Base-by-base conservation (phyloP, 2,888 invertebrate genomes). In the Tiliacea citrago region DNA sequence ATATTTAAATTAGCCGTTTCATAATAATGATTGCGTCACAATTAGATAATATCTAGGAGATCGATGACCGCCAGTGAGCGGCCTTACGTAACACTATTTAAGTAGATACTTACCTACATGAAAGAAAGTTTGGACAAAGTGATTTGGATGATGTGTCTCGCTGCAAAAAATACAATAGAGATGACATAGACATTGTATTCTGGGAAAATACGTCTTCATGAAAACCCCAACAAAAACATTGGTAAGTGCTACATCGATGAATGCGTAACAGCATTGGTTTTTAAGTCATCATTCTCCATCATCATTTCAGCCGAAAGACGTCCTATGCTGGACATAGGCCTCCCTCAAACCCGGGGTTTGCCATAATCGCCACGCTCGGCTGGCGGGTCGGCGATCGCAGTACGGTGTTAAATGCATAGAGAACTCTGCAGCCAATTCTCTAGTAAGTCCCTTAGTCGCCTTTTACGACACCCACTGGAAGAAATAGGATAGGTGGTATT, bases 41-140 rank as follows among this genome's bases (percentile, higher is more conserved):
- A 94, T 95, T 95, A 95, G 94, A 93, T 95, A 95, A 94, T 92
- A 88, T 85, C 86, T 85, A 86, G 79, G 84, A 92, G 92, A 92
- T 92, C 93, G 91, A 92, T 91, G 91, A 90, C 90, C 91, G 89
- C 79, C 83, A 88, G 93, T 91, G 93, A 92, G 89, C 86, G 92
- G 93, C 39, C 77, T 95, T 94, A 90, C 90, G 88, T 91, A 94
- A 93, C 79, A 75, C 63, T 87, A 84, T 88, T 89, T 90, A 86
- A 89, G 89, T 85, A 74, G 69, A 74, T 75, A 75, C 88, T 89
- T 91, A 75, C 89, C 87, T 91, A 91, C 86, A 90, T 86, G 89
- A 92, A 77, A 90, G 91, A 93, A 92, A 93, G 92, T 91, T 85
- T 85, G 80, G 75, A 68, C 69, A 53, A 63, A 78, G 80, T 79